Evolutionary conservation across 37 sponge, comb jelly and placozoan species (phyloP), one percentile per base, ranked within the genome.

Genomic region (Chondrilla cf. caribensis): DNA sequence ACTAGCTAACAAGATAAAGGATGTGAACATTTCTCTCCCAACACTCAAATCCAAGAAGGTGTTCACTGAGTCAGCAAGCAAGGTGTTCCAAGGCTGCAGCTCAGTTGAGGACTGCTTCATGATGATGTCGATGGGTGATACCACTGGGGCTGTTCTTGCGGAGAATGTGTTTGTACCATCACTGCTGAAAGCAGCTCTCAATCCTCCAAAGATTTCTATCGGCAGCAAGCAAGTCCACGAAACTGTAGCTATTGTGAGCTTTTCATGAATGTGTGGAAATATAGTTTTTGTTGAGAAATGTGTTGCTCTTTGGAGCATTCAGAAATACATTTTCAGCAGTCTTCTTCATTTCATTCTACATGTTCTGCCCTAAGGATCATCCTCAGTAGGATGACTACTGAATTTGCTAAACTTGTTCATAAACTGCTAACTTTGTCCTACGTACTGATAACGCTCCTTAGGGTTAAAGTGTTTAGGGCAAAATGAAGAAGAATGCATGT

Each of bases 151-250:
- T n/a, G 19, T 65, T 28, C 79, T 85, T 58, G 85, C 88, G 67
- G 77, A 54, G 36, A 89, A 84, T 68, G 78, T 47, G 44, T 85
- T 81, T 59, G 85, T 84, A 39, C 90, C 90, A 58, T 84, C 79
- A 54, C 84, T 93, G 51, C 80, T 85, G 9, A 54, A 85, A 2
- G 94, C 90, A 6, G 28, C 18, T 0, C 84, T 93, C 22, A 66
- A 78, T 2, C 32, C 22, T 5, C 43, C 88, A 42, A 84, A 76
- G 31, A 82, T 93, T 38, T 54, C 77, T 9, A 38, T 84, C 2
- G 25, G 87, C 33, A 39, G 77, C 82, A 39, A 73, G 44, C 2
- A 22, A 37, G 40, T 73, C 25, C n/a, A 73, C 2, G 6, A 73
- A 3, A 22, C 42, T 43, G 7, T 73, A n/a, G 76, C 44, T 76